A percentile compares a stretch with the other conserved stretches of the same genome.
phyloP scores from a whole-genome alignment of 2,797 vertebrate genomes.

The Propithecus deckenii region DNA sequence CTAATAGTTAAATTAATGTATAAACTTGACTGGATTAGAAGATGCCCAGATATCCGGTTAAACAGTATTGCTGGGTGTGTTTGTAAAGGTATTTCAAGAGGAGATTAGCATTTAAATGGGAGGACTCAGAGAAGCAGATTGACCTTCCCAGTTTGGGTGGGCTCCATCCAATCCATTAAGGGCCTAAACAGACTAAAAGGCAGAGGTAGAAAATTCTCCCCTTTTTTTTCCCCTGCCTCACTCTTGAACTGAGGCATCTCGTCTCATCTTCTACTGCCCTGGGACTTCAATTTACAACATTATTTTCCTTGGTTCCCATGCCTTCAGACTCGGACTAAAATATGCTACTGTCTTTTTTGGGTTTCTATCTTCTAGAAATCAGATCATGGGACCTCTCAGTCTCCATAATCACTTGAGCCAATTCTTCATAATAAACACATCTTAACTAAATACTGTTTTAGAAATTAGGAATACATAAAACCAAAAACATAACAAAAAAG shows the following conservation, averaged over 20 bases:
- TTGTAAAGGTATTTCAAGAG: not conserved
- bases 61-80: too few relatives aligned
- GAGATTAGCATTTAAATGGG: not conserved
- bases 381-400: not conserved
- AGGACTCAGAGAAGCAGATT: not conserved
- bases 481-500: not conserved
- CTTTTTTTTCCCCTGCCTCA: too few relatives aligned
- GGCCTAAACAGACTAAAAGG: not conserved
- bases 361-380: not conserved
- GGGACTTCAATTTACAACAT: not conserved
- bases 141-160: not conserved
- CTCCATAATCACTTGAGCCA: not conserved
- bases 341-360: too few relatives aligned
- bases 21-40: not conserved
- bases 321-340: not conserved
- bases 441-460: not conserved
- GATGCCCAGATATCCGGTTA: too few relatives aligned
- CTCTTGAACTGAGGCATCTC: not conserved
- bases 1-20: not conserved
- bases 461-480: not conserved
- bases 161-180: too few relatives aligned
- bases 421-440: not conserved
- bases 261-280: not conserved
- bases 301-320: not conserved
- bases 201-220: not conserved